Evolutionary conservation across 2,113 vertebrate species (phyloP).

Genomic region (Xiphophorus maculatus): DNA sequence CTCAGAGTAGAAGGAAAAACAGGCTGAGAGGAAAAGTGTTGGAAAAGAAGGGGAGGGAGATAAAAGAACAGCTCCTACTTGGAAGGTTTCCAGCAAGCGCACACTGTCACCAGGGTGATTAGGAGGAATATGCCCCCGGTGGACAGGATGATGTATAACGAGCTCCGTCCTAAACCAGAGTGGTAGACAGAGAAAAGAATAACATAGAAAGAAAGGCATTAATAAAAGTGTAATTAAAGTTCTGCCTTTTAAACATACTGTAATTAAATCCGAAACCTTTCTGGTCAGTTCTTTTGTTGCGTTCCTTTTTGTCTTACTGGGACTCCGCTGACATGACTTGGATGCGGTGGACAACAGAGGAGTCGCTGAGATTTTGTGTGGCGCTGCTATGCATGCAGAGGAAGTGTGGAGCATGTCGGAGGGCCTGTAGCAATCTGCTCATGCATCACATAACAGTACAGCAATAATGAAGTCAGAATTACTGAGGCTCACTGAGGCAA

Average conservation of each 20-base stretch:
- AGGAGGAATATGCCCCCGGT: constrained; percentile 97
- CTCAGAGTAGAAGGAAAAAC: constrained; percentile 6
- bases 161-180: constrained; percentile 88
- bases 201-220: neutral
- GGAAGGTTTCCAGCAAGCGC: constrained; percentile 98
- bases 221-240: neutral
- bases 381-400: constrained; percentile 22
- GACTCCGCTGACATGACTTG: constrained; percentile 13
- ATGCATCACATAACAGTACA: constrained; percentile 53
- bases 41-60: neutral
- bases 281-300: neutral
- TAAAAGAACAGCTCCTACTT: constrained; percentile 80
- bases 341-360: constrained; percentile 17
- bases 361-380: constrained; percentile 26
- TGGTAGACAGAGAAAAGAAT: constrained; percentile 20
- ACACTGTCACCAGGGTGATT: constrained; percentile 96
- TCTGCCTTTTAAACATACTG: neutral
- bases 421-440: constrained; percentile 34
- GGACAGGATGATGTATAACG: constrained; percentile 97
- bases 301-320: constrained; percentile 16
- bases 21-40: neutral
- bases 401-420: constrained; percentile 28
- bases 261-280: neutral
- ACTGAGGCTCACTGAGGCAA: constrained; percentile 58
- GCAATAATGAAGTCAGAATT: constrained; percentile 65